phyloP scores from a whole-genome alignment of 2,888 invertebrate genomes.

The Eucriotettix oculatus region DNA sequence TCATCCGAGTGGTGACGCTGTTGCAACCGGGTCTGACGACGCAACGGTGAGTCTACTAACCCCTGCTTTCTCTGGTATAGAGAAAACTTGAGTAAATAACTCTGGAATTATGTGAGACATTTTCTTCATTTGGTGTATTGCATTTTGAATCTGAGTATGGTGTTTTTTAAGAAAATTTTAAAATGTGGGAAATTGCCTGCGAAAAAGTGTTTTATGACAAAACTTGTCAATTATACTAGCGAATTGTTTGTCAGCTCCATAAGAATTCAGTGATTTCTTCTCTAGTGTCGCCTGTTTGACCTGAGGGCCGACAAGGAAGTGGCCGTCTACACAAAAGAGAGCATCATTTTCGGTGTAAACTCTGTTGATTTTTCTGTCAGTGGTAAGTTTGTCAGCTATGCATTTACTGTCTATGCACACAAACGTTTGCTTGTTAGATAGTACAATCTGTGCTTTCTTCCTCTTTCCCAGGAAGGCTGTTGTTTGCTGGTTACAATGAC shows the following conservation, averaged over 20 bases:
- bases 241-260: too few species aligned
- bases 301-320: conserved; percentile 95
- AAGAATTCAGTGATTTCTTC: conserved; percentile 6
- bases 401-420: background rate
- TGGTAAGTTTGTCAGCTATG: conserved; percentile 33
- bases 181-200: too few species aligned
- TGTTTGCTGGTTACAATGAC: conserved; percentile 98
- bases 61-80: too few species aligned
- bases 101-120: too few species aligned
- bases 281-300: conserved; percentile 86
- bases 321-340: conserved; percentile 88
- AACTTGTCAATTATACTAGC: too few species aligned
- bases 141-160: too few species aligned
- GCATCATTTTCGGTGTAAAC: conserved; percentile 94
- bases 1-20: conserved; percentile 97
- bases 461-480: conserved; percentile 54
- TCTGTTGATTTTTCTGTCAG: conserved; percentile 95
- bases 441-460: background rate
- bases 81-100: too few species aligned
- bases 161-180: too few species aligned
- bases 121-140: too few species aligned
- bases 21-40: conserved; percentile 97
- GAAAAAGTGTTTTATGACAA: too few species aligned
- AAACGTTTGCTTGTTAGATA: background rate
- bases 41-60: conserved; percentile 46